Percentiles rank a stretch among this genome's conserved stretches.
These are phyloP conservation scores for Thecophora atra DNA, from an alignment of 2,888 invertebrate species.

Conservation along the genomic window DNA sequence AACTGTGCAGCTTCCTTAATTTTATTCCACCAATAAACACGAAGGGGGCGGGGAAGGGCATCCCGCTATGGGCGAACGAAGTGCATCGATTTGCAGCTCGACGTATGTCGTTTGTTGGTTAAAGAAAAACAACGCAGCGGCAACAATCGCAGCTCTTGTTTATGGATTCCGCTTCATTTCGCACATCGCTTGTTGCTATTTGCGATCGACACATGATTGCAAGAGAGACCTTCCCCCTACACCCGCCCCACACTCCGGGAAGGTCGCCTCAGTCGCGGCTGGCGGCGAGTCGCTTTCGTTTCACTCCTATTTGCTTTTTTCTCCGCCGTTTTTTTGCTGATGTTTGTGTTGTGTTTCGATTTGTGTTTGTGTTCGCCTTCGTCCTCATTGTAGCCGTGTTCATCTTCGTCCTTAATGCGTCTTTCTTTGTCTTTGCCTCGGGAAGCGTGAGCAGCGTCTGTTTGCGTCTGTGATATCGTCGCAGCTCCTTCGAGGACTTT, in stretches of 20 bases:
- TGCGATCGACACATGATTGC: too few relatives aligned
- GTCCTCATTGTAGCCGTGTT: conserved; percentile 32
- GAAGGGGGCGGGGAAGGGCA: background rate
- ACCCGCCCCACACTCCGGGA: background rate
- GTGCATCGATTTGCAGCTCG: conserved; percentile 63
- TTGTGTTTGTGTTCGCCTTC: conserved; percentile 17
- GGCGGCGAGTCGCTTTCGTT: conserved; percentile 7
- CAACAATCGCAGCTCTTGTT: conserved; percentile 12
- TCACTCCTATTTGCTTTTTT: too few relatives aligned
- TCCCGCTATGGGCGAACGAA: conserved; percentile 53
- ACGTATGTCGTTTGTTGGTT: conserved; percentile 51
- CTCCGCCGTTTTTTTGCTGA: conserved; percentile 19
- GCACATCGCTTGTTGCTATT: conserved; percentile 9
- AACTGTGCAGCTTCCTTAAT: conserved; percentile 46
- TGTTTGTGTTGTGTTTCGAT: too few relatives aligned
- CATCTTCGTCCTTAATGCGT: too few relatives aligned
- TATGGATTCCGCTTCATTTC: conserved; percentile 23
- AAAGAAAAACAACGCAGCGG: background rate
- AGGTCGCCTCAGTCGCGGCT: background rate
- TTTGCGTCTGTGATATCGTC: conserved; percentile 44
- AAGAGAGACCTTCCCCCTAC: too few relatives aligned
- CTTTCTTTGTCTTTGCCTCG: conserved; percentile 24
- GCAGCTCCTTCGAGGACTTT: conserved; percentile 30
- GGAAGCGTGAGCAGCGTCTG: conserved; percentile 33
- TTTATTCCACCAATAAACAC: conserved; percentile 49